Evolutionary conservation across 2,113 vertebrate genomes (phyloP).

Genomic region (Saiga tatarica): DNA sequence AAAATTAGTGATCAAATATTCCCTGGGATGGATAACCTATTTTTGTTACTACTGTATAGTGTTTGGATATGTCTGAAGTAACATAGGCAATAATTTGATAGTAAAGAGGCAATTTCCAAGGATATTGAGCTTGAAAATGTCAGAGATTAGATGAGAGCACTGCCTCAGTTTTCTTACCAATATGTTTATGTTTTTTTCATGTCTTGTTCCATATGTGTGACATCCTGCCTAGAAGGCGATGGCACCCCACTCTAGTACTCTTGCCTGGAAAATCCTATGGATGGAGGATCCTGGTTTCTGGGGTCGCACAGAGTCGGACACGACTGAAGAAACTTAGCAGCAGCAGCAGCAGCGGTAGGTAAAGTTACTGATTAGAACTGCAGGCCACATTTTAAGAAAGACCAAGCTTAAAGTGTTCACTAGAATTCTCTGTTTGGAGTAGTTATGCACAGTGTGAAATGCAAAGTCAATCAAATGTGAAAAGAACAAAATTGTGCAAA

Average conservation of each 20-base stretch:
- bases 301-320: too few relatives aligned
- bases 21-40: background rate
- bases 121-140: background rate
- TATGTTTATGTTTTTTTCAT: background rate
- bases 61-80: background rate
- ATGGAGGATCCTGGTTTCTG: too few relatives aligned
- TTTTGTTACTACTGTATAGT: background rate
- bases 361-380: background rate
- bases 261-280: too few relatives aligned
- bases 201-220: background rate
- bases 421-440: background rate
- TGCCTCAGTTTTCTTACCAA: background rate
- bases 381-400: background rate
- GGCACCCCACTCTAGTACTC: too few relatives aligned
- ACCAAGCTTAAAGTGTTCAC: background rate
- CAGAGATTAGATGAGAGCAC: background rate
- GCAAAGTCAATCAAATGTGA: background rate
- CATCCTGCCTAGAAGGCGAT: background rate
- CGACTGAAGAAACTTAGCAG: too few relatives aligned
- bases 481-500: background rate
- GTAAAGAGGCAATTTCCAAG: background rate
- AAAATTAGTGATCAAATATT: background rate
- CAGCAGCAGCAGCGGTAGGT: background rate
- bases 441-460: background rate
- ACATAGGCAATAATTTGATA: background rate